A percentile compares a stretch with the other conserved stretches of the same genome.
These are phyloP conservation scores for Zophobas morio DNA, from an alignment of 1,140 invertebrate genomes.

Conservation along the genomic window DNA sequence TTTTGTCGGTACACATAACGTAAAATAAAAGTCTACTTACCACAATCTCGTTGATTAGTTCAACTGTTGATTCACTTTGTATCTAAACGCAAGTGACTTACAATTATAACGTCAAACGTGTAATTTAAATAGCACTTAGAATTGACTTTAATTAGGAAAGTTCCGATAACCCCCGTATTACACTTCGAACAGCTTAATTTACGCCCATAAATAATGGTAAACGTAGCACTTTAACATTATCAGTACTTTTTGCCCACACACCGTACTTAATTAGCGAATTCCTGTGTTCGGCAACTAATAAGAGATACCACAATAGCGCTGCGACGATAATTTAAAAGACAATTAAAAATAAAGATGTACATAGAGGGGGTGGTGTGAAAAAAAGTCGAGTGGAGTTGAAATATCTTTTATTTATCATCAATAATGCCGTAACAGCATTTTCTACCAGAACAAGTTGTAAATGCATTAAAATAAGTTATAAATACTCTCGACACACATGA, in stretches of 20 bases:
- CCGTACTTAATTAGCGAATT: background rate
- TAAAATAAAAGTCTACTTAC: no score
- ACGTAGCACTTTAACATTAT: no score
- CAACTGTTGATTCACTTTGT: no score
- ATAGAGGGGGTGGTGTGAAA: background rate
- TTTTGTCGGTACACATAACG: no score
- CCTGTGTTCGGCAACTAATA: background rate
- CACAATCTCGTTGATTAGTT: no score
- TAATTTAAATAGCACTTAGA: no score
- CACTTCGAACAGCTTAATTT: background rate
- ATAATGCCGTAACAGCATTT: constrained; percentile 35
- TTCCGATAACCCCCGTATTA: background rate
- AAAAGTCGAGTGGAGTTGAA: constrained; percentile 5
- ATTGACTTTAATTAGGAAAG: background rate
- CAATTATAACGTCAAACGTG: no score
- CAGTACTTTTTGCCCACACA: no score
- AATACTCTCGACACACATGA: constrained; percentile 35
- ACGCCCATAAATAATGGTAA: background rate
- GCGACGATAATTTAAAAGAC: background rate
- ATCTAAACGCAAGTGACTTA: no score
- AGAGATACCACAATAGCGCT: no score
- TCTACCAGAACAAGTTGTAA: constrained; percentile 43
- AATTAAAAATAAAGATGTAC: background rate
- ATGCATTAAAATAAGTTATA: constrained; percentile 51
- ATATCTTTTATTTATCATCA: constrained; percentile 40